Evolutionary conservation across 2,888 invertebrate species (phyloP).

Genomic region (Andrena hattorfiana): DNA sequence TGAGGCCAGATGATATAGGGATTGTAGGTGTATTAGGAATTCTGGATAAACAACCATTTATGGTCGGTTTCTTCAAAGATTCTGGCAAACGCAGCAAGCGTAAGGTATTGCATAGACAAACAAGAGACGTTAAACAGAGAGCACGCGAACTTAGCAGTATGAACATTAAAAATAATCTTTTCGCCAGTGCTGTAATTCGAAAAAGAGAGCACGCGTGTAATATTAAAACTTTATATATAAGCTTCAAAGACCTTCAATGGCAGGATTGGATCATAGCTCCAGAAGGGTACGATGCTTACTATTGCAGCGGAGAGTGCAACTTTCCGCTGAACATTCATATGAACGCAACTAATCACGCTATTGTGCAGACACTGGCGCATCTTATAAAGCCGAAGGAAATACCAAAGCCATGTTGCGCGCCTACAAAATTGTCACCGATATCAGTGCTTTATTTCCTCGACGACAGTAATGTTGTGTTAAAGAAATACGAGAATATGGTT

Average conservation of each 20-base stretch:
- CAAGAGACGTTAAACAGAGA: background rate
- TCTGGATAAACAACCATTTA: constrained; percentile 94
- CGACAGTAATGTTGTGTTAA: constrained; percentile 94
- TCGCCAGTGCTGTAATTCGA: constrained; percentile 45
- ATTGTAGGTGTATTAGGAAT: constrained; percentile 90
- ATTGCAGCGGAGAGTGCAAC: constrained; percentile 95
- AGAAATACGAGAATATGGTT: constrained; percentile 97
- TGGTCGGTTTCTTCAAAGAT: constrained; percentile 93
- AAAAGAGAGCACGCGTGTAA: constrained; percentile 89
- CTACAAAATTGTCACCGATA: constrained; percentile 93
- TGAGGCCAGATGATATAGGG: constrained; percentile 93
- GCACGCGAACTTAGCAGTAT: constrained; percentile 8
- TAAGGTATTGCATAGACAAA: constrained; percentile 64
- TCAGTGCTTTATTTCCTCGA: constrained; percentile 95
- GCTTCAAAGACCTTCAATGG: constrained; percentile 94
- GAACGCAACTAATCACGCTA: constrained; percentile 97
- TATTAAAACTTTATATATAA: constrained; percentile 94
- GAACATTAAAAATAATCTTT: constrained; percentile 79
- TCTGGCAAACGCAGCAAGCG: constrained; percentile 86
- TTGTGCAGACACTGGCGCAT: constrained; percentile 95
- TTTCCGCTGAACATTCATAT: constrained; percentile 95
- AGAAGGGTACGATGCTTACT: constrained; percentile 95
- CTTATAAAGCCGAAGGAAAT: constrained; percentile 90
- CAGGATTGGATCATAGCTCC: constrained; percentile 98
- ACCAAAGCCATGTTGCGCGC: constrained; percentile 96